These are phyloP conservation scores for Ormyrus thymus DNA, from an alignment of 2,888 invertebrate species.

Conservation along the genomic window DNA sequence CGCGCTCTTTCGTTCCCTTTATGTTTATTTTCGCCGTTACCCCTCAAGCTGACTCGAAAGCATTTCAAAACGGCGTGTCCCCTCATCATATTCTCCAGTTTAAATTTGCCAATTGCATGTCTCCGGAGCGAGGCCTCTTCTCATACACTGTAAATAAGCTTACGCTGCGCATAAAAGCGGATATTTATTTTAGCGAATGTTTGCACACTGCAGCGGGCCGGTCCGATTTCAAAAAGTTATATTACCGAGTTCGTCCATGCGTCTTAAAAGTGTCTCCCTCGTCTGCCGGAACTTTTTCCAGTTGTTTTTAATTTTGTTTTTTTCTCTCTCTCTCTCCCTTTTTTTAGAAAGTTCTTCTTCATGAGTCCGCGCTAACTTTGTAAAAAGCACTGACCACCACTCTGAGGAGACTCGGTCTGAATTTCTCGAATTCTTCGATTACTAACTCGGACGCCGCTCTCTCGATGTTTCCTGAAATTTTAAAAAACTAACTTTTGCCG, in stretches of 20 bases:
- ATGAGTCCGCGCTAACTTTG: conserved; percentile 38
- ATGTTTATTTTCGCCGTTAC: conserved; percentile 37
- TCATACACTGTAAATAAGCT: conserved; percentile 6
- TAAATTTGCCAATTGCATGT: conserved; percentile 70
- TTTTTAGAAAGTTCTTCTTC: conserved; percentile 20
- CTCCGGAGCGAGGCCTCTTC: conserved; percentile 67
- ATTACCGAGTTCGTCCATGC: conserved; percentile 47
- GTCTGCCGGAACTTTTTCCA: conserved; percentile 37
- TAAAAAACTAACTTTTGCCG: conserved; percentile 45
- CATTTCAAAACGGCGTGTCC: conserved; percentile 9
- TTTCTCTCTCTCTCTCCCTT: background rate
- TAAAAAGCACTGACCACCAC: conserved; percentile 54
- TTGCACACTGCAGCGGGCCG: background rate
- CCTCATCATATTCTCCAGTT: conserved; percentile 49
- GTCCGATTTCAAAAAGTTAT: conserved; percentile 60
- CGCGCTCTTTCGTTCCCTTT: conserved; percentile 14
- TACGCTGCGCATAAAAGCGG: background rate
- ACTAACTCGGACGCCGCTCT: conserved; percentile 25
- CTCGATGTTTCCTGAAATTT: conserved; percentile 49
- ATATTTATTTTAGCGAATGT: conserved; percentile 30
- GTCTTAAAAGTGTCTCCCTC: conserved; percentile 47
- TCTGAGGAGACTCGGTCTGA: conserved; percentile 52
- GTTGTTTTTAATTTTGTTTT: conserved; percentile 13
- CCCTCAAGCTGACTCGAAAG: conserved; percentile 10
- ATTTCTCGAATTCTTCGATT: conserved; percentile 55